Base-by-base conservation (phyloP, 2,113 vertebrate species). In the Amazona guildingii region DNA sequence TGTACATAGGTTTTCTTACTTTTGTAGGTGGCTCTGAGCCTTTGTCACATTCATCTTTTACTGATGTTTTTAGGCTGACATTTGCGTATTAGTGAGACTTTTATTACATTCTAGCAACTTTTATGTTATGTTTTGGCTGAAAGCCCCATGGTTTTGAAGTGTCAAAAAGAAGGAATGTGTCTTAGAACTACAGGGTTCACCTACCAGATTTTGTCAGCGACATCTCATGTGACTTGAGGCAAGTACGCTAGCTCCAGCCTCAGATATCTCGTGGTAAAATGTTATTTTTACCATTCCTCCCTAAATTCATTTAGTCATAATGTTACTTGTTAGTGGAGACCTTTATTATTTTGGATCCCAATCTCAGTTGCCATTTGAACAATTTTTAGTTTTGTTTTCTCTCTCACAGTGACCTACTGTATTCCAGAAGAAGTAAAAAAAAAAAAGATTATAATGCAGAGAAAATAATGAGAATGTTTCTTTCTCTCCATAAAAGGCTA, bases 11-110 rank as follows among this genome's bases (percentile, higher is more conserved):
- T 37, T 74, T 82, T 78, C 24, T 67, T 69, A 57, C 20, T 93
- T 77, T 6, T 24, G 9, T 61, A 55, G 39, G 7, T 66, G 13
- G 7, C 59, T 84, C 9, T 13, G 20, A 48, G 21, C 72, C 55
- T 80, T 86, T 41, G 37, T 83, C 28, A 2, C 4, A 2, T 59
- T 86, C 0, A 0, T 48, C 43, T 79, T 82, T n/a, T 64, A 14
- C 12, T 52, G 11, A 3, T 81, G 11, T 78, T 88, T 39, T 39
- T 52, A 33, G 51, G 39, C 43, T 48, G 33, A 64, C 12, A 3
- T 41, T 83, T 13, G 1, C 16, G 10, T 61, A 16, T 74, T 43
- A 51, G 54, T 25, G 20, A 92, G 64, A 33, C 51, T 43, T 87
- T 61, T 57, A 57, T 59, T 35, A 11, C 2, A 2, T 64, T 84